Percentiles rank a stretch among this genome's conserved stretches.
These are phyloP conservation scores for Galagoides demidoff DNA, from an alignment of 2,797 vertebrate genomes.

Conservation along the genomic window DNA sequence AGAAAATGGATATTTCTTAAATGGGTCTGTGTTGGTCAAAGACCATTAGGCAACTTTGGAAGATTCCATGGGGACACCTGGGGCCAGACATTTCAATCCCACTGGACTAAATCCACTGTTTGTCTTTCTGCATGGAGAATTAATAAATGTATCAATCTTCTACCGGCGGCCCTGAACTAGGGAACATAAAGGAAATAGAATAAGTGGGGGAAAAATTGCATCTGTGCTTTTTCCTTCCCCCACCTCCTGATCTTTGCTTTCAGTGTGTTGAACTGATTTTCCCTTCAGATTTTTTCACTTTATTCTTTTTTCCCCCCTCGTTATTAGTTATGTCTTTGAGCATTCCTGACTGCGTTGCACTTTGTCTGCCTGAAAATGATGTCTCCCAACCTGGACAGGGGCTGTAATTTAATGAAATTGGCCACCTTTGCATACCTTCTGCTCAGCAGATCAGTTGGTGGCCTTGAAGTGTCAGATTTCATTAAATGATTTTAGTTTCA, in stretches of 20 bases:
- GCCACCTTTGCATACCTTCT: constrained; percentile 79
- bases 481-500: constrained; percentile 80
- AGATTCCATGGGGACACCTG: constrained; percentile 83
- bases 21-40: constrained; percentile 84
- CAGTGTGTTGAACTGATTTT: constrained; percentile 71
- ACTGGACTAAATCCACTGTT: constrained; percentile 82
- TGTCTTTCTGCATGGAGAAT: constrained; percentile 88
- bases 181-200: constrained; percentile 83
- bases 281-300: constrained; percentile 77
- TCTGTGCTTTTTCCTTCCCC: constrained; percentile 79
- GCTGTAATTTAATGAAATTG: constrained; percentile 82
- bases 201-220: constrained; percentile 72
- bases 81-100: constrained; percentile 85
- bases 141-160: constrained; percentile 89
- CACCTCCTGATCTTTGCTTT: constrained; percentile 55
- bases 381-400: constrained; percentile 78
- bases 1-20: constrained; percentile 84
- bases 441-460: constrained; percentile 84
- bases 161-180: constrained; percentile 76
- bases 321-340: constrained; percentile 77
- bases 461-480: constrained; percentile 82
- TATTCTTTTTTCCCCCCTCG: constrained; percentile 62
- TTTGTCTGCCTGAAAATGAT: constrained; percentile 82
- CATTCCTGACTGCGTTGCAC: constrained; percentile 73
- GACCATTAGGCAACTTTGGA: constrained; percentile 83